Conservation (phyloP, 2,888 invertebrate species). For the Lamellibrachia satsuma region DNA sequence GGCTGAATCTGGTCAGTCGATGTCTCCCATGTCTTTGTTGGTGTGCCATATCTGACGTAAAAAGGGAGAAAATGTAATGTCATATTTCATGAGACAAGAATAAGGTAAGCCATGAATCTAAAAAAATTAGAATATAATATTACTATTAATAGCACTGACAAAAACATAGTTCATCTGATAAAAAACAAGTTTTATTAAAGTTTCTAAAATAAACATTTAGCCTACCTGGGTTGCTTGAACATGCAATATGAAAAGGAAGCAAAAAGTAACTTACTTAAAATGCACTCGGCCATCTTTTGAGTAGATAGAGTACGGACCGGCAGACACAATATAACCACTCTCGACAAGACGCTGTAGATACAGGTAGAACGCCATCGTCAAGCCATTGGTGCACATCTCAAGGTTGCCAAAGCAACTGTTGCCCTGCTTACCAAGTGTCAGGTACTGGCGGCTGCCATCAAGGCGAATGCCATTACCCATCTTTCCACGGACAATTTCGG, state of each 20-base stretch:
- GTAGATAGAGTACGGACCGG: conserved; percentile 57
- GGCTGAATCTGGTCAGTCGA: conserved; percentile 44
- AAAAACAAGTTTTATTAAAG: background rate
- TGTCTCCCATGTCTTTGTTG: conserved; percentile 50
- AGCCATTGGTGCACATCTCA: conserved; percentile 42
- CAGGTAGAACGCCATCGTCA: conserved; percentile 37
- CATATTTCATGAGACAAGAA: too few species aligned
- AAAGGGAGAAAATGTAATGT: background rate
- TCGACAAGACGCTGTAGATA: conserved; percentile 33
- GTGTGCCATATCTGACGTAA: conserved; percentile 38
- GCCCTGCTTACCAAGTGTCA: conserved; percentile 52
- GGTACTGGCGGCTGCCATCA: conserved; percentile 52
- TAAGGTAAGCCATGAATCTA: too few species aligned
- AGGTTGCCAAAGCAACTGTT: conserved; percentile 56
- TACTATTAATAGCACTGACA: background rate
- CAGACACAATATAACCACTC: conserved; percentile 53
- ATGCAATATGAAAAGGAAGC: background rate
- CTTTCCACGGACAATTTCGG: conserved; percentile 49
- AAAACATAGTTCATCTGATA: background rate
- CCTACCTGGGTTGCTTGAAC: background rate
- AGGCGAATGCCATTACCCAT: conserved; percentile 55
- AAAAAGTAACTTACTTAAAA: conserved; percentile 29
- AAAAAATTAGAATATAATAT: background rate
- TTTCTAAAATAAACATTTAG: background rate
- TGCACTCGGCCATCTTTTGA: conserved; percentile 52